These are phyloP conservation scores for Anabas testudineus DNA, from an alignment of 2,797 vertebrate genomes.

Conservation along the genomic window DNA sequence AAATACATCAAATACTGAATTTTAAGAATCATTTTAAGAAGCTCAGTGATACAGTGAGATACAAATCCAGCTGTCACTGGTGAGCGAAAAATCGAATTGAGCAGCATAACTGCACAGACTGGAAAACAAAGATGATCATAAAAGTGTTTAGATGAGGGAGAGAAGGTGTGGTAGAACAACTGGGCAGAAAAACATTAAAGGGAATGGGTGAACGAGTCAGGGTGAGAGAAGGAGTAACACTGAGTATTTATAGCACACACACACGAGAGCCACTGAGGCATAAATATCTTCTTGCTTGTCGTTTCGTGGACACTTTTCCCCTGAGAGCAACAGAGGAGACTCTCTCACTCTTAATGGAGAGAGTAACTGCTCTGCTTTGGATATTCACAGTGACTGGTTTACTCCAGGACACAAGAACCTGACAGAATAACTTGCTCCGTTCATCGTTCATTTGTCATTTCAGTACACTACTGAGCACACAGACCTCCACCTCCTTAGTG, in stretches of 20 bases:
- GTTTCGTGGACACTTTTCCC: constrained; percentile 65
- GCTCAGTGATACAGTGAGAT: background rate
- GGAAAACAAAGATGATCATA: constrained; percentile 19
- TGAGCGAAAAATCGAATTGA: background rate
- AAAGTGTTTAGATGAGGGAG: constrained; percentile 26
- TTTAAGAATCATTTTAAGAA: constrained; percentile 8
- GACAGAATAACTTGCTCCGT: constrained; percentile 5
- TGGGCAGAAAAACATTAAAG: constrained; percentile 29
- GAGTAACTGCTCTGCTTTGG: constrained; percentile 46
- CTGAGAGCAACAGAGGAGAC: constrained; percentile 54
- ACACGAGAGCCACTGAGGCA: constrained; percentile 64
- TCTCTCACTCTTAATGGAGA: constrained; percentile 58
- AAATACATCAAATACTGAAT: constrained; percentile 21
- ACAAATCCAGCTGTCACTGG: constrained; percentile 2
- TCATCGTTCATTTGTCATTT: constrained; percentile 10
- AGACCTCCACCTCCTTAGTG: background rate
- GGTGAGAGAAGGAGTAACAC: constrained; percentile 65
- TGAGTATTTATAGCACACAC: constrained; percentile 75
- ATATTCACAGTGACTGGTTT: constrained; percentile 35
- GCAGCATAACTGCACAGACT: background rate
- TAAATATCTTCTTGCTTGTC: constrained; percentile 71
- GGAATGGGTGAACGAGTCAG: constrained; percentile 46
- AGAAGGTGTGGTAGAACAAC: constrained; percentile 21
- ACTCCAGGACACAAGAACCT: constrained; percentile 26
- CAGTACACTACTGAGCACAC: background rate